A percentile compares a stretch with the other conserved stretches of the same genome.
Evolutionary conservation across 2,888 invertebrate genomes (phyloP).

Genomic region (Clanis bilineata): DNA sequence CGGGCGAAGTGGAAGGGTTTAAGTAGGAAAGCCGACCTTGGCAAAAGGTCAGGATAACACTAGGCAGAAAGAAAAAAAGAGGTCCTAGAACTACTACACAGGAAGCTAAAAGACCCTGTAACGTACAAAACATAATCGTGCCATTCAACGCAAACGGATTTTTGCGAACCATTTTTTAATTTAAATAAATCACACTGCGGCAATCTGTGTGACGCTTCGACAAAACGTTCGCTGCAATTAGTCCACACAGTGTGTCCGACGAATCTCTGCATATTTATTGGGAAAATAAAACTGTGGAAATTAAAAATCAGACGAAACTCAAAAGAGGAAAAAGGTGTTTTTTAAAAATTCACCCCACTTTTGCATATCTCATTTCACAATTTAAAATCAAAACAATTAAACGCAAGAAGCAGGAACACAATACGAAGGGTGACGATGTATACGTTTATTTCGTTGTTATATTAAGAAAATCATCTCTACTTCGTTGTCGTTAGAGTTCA

Average conservation of each 20-base stretch:
- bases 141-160: conserved; percentile 18
- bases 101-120: not conserved
- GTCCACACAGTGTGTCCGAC: conserved; percentile 47
- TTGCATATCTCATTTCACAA: conserved; percentile 56
- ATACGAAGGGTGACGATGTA: conserved; percentile 44
- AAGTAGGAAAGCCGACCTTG: too few species aligned
- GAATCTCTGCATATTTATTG: conserved; percentile 57
- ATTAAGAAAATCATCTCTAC: conserved; percentile 33
- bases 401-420: conserved; percentile 61
- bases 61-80: too few species aligned
- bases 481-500: conserved; percentile 33
- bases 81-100: too few species aligned
- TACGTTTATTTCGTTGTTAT: conserved; percentile 50
- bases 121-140: not conserved
- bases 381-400: conserved; percentile 78
- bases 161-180: conserved; percentile 30
- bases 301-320: conserved; percentile 19
- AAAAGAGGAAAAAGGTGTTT: conserved; percentile 10
- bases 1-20: too few species aligned
- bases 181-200: conserved; percentile 42
- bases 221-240: conserved; percentile 53
- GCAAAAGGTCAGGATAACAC: too few species aligned
- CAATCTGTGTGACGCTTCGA: conserved; percentile 43
- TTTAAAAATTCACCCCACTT: conserved; percentile 65
- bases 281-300: conserved; percentile 20